Conservation (phyloP, 2,797 vertebrate species). For the Syndactyla subalaris region DNA sequence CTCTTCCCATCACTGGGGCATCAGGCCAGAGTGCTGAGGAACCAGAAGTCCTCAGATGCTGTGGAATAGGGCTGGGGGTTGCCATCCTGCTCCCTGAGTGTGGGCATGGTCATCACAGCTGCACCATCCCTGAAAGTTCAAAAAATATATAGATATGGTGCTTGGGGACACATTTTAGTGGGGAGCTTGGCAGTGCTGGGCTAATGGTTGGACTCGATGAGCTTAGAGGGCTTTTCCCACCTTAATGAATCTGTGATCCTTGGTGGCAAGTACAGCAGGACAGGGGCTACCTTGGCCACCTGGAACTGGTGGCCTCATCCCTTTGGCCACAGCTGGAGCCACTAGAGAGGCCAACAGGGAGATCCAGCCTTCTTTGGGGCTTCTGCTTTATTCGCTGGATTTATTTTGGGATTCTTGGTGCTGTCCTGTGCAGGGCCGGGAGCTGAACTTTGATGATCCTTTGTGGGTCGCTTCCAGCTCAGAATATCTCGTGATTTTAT, state of each 20-base stretch:
- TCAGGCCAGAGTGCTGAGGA: neutral
- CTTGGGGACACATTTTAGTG: neutral
- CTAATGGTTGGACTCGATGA: rapidly evolving
- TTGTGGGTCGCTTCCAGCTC: neutral
- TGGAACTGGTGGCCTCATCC: neutral
- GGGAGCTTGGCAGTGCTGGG: neutral
- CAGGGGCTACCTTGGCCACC: neutral
- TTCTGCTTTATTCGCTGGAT: neutral
- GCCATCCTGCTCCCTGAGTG: neutral
- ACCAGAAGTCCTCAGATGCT: neutral
- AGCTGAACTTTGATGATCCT: neutral
- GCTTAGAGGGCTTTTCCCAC: neutral
- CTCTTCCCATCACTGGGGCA: neutral
- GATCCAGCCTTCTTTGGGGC: neutral
- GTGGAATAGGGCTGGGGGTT: neutral
- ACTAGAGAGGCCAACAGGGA: too few species aligned
- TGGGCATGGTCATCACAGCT: rapidly evolving
- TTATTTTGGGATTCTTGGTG: neutral
- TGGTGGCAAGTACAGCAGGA: rapidly evolving
- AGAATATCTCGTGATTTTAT: neutral
- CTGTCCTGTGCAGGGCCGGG: neutral
- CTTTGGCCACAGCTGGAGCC: neutral
- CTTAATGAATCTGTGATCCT: neutral
- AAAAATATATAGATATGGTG: rapidly evolving
- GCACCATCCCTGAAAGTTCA: neutral